phyloP scores from a whole-genome alignment of 2,113 vertebrate species.

The Brienomyrus longianalis region DNA sequence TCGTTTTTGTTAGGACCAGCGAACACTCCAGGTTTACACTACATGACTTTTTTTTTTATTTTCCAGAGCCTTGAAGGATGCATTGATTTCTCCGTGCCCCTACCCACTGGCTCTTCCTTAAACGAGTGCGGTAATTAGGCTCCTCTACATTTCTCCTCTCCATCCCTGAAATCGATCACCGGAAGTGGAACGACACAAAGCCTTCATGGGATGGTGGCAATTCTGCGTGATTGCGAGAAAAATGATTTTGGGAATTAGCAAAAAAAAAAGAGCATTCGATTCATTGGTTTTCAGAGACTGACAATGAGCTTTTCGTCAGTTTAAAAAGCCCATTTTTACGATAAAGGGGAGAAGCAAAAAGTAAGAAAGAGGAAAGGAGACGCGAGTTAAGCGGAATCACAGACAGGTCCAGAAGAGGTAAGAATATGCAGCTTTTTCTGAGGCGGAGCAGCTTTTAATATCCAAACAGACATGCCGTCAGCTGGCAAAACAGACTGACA shows the following conservation, averaged over 20 bases:
- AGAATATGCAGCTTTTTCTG: not conserved
- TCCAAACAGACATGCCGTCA: not conserved
- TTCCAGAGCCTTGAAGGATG: not conserved
- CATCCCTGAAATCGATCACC: slow-evolving; percentile 1
- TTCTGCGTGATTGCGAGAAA: slow-evolving; percentile 4
- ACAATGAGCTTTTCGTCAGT: not conserved
- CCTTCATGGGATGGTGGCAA: not conserved
- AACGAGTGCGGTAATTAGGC: slow-evolving; percentile 9
- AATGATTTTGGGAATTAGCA: not conserved
- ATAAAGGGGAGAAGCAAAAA: not conserved
- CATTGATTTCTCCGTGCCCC: not conserved
- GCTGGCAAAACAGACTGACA: not conserved
- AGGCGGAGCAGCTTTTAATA: not conserved
- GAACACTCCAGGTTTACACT: not conserved
- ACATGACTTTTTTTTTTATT: not conserved
- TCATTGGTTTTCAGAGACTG: not conserved
- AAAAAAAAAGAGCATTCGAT: not conserved
- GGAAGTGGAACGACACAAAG: not conserved
- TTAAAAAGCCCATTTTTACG: not conserved
- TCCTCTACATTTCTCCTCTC: not conserved
- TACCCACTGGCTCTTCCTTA: not conserved
- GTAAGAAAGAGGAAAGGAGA: not conserved
- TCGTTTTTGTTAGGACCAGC: not conserved
- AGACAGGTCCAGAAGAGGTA: not conserved
- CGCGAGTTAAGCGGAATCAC: not conserved